Conservation (phyloP, 2,797 vertebrate species). For the Cossypha dichroa region DNA sequence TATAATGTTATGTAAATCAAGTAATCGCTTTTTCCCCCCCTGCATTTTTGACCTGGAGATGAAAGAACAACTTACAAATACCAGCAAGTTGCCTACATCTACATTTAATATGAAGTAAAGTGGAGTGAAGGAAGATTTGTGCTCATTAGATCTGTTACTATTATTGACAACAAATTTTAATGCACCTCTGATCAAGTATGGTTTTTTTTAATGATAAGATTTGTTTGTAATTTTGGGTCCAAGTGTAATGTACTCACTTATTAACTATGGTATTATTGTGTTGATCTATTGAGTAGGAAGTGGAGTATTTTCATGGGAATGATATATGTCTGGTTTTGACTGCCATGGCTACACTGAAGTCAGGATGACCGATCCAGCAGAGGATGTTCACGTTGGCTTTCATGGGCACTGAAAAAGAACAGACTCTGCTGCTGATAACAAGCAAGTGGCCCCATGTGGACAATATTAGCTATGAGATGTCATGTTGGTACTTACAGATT, state of each 20-base stretch:
- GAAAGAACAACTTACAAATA: background rate
- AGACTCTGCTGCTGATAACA: background rate
- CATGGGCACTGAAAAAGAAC: background rate
- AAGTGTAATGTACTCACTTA: background rate
- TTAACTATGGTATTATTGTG: background rate
- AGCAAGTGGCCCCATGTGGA: background rate
- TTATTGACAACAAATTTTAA: conserved; percentile 14
- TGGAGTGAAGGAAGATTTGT: background rate
- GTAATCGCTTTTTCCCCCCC: rapidly evolving
- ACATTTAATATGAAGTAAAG: background rate
- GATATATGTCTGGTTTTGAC: background rate
- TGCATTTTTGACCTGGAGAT: background rate
- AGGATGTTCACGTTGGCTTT: background rate
- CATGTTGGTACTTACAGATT: background rate
- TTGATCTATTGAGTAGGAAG: background rate
- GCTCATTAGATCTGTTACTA: background rate
- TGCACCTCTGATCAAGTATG: background rate
- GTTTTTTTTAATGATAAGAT: background rate
- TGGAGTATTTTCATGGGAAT: background rate
- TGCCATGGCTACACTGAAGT: background rate
- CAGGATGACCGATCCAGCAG: background rate
- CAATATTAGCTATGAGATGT: background rate
- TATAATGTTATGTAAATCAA: background rate
- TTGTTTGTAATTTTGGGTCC: background rate
- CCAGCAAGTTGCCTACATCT: background rate